These are phyloP conservation scores for Diachrysia chrysitis DNA, from an alignment of 2,888 invertebrate species.

Conservation along the genomic window DNA sequence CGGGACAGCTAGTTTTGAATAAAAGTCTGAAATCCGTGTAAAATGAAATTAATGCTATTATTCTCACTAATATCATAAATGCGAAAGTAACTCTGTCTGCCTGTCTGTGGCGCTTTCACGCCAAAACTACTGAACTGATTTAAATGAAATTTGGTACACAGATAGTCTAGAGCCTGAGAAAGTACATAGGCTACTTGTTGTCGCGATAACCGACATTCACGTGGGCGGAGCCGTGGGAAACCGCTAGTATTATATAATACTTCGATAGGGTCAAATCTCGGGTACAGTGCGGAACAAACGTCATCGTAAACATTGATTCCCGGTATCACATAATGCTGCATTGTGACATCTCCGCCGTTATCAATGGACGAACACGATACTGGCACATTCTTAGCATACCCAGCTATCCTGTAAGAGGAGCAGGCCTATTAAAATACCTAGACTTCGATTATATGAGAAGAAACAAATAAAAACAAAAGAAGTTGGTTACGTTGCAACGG, in stretches of 20 bases:
- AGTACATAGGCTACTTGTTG: too few species aligned
- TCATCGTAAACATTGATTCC: constrained; percentile 56
- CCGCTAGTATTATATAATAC: not conserved
- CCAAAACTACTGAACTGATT: too few species aligned
- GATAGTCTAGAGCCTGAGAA: too few species aligned
- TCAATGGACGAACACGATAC: constrained; percentile 57
- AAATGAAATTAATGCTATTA: too few species aligned
- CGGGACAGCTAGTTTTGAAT: too few species aligned
- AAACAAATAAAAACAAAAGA: not conserved
- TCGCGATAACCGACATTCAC: too few species aligned
- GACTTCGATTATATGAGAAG: not conserved
- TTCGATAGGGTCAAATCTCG: constrained; percentile 3
- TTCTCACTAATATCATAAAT: too few species aligned
- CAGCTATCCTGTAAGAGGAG: constrained; percentile 55
- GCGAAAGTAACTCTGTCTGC: too few species aligned
- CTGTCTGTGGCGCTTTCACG: too few species aligned
- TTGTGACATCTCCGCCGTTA: constrained; percentile 61
- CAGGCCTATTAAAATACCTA: constrained; percentile 19
- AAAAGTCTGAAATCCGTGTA: too few species aligned
- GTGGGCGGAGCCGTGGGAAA: too few species aligned
- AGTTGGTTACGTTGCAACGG: not conserved
- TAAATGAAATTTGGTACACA: too few species aligned
- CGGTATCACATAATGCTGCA: constrained; percentile 60
- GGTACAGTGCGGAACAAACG: constrained; percentile 34
- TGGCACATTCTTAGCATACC: constrained; percentile 50